Evolutionary conservation across 2,113 vertebrate genomes (phyloP).

Genomic region (Menura novaehollandiae): DNA sequence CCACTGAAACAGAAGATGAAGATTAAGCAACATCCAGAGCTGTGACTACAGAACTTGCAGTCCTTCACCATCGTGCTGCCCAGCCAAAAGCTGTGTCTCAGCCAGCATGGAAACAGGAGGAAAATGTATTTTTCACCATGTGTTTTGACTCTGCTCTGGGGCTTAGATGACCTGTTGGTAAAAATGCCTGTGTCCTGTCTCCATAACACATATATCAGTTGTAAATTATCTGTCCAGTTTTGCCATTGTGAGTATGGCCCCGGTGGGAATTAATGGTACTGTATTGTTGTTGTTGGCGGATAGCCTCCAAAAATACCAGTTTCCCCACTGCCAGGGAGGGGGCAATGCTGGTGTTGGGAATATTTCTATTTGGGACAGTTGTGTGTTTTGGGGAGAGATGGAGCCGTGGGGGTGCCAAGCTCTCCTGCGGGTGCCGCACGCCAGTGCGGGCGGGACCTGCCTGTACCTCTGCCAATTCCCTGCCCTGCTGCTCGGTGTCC

Average conservation of each 20-base stretch:
- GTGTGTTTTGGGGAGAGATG: background rate
- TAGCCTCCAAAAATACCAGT: background rate
- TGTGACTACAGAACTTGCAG: background rate
- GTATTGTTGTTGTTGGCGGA: background rate
- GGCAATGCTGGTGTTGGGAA: background rate
- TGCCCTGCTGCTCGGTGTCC: background rate
- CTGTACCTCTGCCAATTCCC: background rate
- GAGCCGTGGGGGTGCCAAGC: fast-evolving
- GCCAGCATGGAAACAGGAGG: background rate
- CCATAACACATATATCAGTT: conserved; percentile 11
- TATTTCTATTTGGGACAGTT: background rate
- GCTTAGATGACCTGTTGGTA: conserved; percentile 6
- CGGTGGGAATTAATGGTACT: background rate
- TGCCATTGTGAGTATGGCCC: background rate
- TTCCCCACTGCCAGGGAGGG: background rate
- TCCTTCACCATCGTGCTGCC: background rate
- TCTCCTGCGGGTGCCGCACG: fast-evolving
- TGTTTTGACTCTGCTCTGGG: background rate
- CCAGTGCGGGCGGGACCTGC: background rate
- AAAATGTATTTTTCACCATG: background rate
- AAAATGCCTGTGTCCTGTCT: conserved; percentile 21
- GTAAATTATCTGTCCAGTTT: conserved; percentile 15
- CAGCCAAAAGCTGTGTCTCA: background rate
- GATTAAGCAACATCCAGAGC: background rate
- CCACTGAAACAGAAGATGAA: background rate